phyloP scores from a whole-genome alignment of 2,797 vertebrate genomes.

The Sorex maritimensis region DNA sequence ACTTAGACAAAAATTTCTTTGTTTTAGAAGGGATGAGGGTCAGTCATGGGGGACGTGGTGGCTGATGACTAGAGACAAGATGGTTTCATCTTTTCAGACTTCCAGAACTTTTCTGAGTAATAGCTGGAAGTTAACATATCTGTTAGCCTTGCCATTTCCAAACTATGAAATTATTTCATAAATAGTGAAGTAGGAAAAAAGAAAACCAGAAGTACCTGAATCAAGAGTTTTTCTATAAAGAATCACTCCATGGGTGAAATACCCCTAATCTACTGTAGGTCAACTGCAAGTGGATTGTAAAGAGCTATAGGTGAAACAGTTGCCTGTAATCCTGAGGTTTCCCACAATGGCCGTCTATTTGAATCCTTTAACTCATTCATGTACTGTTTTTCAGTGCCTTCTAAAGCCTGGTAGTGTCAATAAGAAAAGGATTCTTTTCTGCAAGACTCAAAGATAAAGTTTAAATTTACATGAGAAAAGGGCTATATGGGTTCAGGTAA shows the following conservation, averaged over 20 bases:
- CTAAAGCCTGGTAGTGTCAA: neutral
- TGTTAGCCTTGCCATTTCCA: slow-evolving; percentile 13
- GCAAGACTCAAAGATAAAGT: neutral
- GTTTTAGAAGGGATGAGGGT: neutral
- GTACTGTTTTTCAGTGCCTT: neutral
- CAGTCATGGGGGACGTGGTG: neutral
- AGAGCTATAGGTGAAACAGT: neutral
- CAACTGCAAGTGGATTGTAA: fast-evolving
- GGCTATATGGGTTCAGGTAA: neutral
- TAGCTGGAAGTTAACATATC: neutral
- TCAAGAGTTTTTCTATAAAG: neutral
- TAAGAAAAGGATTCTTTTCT: neutral
- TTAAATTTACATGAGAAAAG: neutral
- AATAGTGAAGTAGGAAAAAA: slow-evolving; percentile 21
- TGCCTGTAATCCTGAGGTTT: no score
- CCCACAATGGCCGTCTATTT: neutral
- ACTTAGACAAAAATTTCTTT: no score
- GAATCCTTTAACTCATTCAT: neutral
- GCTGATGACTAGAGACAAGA: slow-evolving; percentile 6
- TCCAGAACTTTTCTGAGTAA: slow-evolving; percentile 47
- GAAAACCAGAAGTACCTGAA: neutral
- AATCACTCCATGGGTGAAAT: fast-evolving
- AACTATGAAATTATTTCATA: slow-evolving; percentile 10
- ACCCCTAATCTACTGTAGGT: neutral
- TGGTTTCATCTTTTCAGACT: slow-evolving; percentile 14